Evolutionary conservation across 2,888 invertebrate species (phyloP), one percentile per base, ranked within the genome.

Genomic region (Proisotoma minuta): DNA sequence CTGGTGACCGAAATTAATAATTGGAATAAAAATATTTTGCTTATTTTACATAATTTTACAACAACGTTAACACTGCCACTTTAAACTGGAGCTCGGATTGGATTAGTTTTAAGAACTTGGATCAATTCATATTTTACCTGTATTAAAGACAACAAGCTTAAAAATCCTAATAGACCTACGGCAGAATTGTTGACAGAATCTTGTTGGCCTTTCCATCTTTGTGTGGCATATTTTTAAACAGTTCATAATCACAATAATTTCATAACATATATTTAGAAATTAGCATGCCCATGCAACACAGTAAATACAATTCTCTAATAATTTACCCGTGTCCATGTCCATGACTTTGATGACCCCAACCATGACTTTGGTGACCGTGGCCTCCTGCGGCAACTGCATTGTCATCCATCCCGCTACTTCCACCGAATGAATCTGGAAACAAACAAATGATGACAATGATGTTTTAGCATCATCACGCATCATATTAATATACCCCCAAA

Each of bases 161-260:
- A 53, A 57, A 73, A 73, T 48, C 73, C 73, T 2, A 73, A 60
- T 1, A 73, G 63, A 8, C 73, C 73, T 2, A 73, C 73, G 1
- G 71, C 70, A 0, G 68, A 68, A 10, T 63, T 66, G 56, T 73
- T 72, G 20, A 73, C 71, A 43, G 43, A 5, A 18, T 43, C 43
- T n/a, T 43, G 10, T 5, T 43, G 43, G 4, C 43, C 43, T 34
- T 34, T 34, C 34, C 15, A n/a, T n/a, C n/a, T n/a, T n/a, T n/a
- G n/a, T n/a, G n/a, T n/a, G n/a, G n/a, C n/a, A n/a, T n/a, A n/a
- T n/a, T 43, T 43, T 43, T 12, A 43, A 15, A 43, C 5, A 43
- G 4, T 43, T 18, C 43, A 43, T 20, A 43, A 5, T 20, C 20
- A 34, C 34, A 10, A 34, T n/a, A n/a, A n/a, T n/a, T n/a, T n/a